Base-by-base conservation (phyloP, 2,113 vertebrate genomes). In the Columba livia region DNA sequence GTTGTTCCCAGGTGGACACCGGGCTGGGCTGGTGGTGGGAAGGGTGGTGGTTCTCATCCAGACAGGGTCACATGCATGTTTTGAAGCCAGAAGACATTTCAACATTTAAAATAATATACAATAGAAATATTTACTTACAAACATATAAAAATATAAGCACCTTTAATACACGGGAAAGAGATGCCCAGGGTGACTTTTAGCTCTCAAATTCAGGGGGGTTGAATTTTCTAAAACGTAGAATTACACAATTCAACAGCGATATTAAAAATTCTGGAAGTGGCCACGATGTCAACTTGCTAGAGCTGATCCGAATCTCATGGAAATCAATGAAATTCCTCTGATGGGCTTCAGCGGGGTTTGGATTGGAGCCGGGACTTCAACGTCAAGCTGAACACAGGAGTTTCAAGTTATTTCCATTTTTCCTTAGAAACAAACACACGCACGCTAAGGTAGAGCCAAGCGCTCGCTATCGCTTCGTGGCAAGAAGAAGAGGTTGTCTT, bases 101-200 rank as follows among this genome's bases (percentile, higher is more conserved):
- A 98, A 96, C 96, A 88, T 95, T 97, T 92, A 98, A 90, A 98
- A 98, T 98, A 98, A 99, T 98, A 98, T 98, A 99, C 98, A 98
- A 98, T 98, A 98, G 97, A 97, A 97, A 98, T 96, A 99, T 98
- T 98, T 99, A 99, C 99, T 99, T 99, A 99, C 98, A 99, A 98
- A 99, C 98, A 98, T 96, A 98, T 98, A 98, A 97, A 98, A 98
- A 99, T 98, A 98, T 97, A 99, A 99, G 99, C 98, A 98, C 99
- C 99, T 99, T 99, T 98, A 94, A 97, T 96, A 97, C 97, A 97
- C 36, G 96, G 97, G 98, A 98, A 97, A 97, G 96, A 97, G 98
- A 98, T 98, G 95, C 94, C 99, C 97, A 89, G 92, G 92, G 97
- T 95, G 95, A 96, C 93, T 86, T 87, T 73, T 48, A 85, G 88